Conservation (phyloP, 2,888 invertebrate species). For the Lysandra coridon region DNA sequence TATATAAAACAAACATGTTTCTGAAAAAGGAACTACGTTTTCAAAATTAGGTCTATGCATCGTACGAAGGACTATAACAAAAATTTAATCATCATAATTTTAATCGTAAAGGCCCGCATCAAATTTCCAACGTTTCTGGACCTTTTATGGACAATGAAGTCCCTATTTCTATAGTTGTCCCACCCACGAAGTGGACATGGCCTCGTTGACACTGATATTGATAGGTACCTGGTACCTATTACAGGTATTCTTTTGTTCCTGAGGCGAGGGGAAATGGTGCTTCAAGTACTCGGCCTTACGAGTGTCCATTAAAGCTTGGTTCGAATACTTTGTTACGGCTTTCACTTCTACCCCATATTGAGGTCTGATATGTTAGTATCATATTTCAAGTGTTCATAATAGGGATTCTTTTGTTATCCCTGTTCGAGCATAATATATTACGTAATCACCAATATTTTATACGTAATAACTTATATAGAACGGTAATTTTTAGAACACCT, state of each 20-base stretch:
- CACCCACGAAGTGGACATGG: not conserved
- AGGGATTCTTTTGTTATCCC: not conserved
- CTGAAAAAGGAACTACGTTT: not conserved
- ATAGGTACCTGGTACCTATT: constrained; percentile 5
- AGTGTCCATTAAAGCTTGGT: constrained; percentile 70
- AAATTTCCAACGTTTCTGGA: not conserved
- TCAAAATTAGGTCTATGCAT: not conserved
- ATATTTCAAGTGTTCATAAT: constrained; percentile 9
- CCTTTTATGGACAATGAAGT: constrained; percentile 10
- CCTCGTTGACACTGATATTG: constrained; percentile 29
- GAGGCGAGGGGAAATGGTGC: constrained; percentile 53
- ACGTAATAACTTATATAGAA: not conserved
- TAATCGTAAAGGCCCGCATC: constrained; percentile 7
- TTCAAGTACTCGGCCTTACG: constrained; percentile 59
- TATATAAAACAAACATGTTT: not conserved
- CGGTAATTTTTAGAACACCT: not conserved
- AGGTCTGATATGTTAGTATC: not conserved
- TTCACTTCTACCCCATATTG: not conserved
- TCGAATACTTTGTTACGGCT: constrained; percentile 65
- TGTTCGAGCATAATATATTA: not conserved
- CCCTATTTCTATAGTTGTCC: constrained; percentile 18
- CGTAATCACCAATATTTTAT: not conserved
- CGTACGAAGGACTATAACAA: not conserved
- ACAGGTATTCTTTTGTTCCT: constrained; percentile 45
- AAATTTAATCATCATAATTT: constrained; percentile 14